Conservation (phyloP, 2,797 vertebrate species). For the Notamacropus eugenii region DNA sequence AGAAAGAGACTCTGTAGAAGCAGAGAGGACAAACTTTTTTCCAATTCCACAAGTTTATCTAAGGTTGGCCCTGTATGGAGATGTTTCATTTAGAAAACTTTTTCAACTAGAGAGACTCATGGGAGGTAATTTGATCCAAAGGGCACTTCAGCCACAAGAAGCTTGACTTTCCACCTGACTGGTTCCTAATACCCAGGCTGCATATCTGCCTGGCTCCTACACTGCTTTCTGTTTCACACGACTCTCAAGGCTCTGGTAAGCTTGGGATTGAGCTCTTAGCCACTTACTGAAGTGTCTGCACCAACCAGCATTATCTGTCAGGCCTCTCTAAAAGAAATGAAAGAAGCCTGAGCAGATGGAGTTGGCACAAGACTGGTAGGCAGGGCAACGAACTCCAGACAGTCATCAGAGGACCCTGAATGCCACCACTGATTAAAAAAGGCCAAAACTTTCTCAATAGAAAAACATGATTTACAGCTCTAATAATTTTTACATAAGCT, state of each 20-base stretch:
- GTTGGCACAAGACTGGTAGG: not conserved
- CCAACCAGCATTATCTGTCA: constrained; percentile 4
- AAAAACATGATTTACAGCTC: constrained; percentile 64
- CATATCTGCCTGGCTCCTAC: not conserved
- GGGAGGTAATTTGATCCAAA: not conserved
- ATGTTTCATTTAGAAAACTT: not conserved
- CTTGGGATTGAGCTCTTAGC: constrained; percentile 4
- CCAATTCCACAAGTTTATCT: not conserved
- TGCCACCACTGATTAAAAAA: constrained; percentile 12
- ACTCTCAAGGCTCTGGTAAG: not conserved
- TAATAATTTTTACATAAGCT: constrained; percentile 70
- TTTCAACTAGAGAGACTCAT: not conserved
- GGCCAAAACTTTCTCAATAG: constrained; percentile 50
- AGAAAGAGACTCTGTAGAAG: not conserved
- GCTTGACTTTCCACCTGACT: not conserved
- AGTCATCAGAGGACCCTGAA: not conserved
- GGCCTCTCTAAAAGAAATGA: constrained; percentile 27
- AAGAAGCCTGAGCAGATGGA: not conserved
- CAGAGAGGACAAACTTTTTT: not conserved
- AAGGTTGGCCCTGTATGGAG: not conserved
- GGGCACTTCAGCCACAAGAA: not conserved
- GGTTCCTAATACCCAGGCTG: not conserved
- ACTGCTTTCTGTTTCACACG: not conserved
- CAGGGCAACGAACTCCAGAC: not conserved
- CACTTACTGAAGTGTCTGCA: constrained; percentile 19